Evolutionary conservation across 2,113 vertebrate species (phyloP).

Genomic region (Festucalex cinctus): DNA sequence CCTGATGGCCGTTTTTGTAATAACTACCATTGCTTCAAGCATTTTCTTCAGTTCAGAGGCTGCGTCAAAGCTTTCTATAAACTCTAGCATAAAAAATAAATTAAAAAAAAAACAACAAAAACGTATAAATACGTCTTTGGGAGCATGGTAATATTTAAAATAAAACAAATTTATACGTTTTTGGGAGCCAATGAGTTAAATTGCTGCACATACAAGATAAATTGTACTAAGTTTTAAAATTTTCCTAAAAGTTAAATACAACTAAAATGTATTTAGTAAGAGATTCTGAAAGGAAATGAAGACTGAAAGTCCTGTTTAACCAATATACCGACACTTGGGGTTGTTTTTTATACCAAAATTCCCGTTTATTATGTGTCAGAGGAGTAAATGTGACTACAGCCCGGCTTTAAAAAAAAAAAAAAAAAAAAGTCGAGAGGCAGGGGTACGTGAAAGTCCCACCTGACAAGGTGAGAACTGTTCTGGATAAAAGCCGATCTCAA

Average conservation of each 20-base stretch:
- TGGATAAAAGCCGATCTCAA: not conserved
- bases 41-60: too few relatives aligned
- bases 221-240: too few relatives aligned
- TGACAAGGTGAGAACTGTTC: not conserved
- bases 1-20: too few relatives aligned
- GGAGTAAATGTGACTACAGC: not conserved
- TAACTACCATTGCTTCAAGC: too few relatives aligned
- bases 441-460: not conserved
- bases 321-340: not conserved
- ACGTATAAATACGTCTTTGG: too few relatives aligned
- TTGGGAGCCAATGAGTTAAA: too few relatives aligned
- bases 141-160: too few relatives aligned
- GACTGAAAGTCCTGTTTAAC: not conserved
- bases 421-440: not conserved
- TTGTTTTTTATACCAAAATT: not conserved
- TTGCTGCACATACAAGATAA: too few relatives aligned
- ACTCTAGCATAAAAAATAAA: too few relatives aligned
- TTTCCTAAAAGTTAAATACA: not conserved
- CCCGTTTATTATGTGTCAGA: not conserved
- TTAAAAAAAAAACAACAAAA: too few relatives aligned
- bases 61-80: too few relatives aligned
- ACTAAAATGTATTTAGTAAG: not conserved
- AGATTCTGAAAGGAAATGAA: not conserved
- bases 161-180: too few relatives aligned
- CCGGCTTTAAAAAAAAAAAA: not conserved